Evolutionary conservation across 2,113 vertebrate species (phyloP), one percentile per base, ranked within the genome.

Genomic region (Emydura subglobosa): DNA sequence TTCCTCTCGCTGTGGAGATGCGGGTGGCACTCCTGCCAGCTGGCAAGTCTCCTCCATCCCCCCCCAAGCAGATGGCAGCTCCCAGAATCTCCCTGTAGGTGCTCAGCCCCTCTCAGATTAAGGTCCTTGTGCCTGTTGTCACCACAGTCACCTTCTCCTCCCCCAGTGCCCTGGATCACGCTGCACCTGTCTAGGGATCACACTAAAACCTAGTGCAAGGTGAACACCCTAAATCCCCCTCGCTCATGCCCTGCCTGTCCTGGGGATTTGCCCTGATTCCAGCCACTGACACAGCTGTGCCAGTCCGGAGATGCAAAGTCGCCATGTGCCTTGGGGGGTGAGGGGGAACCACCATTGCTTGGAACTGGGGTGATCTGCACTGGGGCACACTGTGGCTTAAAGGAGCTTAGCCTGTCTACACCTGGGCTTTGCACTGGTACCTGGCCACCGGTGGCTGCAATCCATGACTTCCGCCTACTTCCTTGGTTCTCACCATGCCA

Each of bases 401-500:
- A 42, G 68, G n/a, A 74, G 59, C 68, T 39, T 39, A 24, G n/a
- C 39, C 27, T 68, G 55, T 50, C 55, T 83, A 57, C 29, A 57
- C 34, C n/a, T 10, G 50, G 49, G 83, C 27, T 42, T 1, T 0
- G n/a, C 17, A n/a, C 42, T 0, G 0, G 31, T 9, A 16, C 7
- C 55, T 10, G 59, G 34, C 24, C 0, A 50, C 80, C 31, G 3
- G 44, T 25, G 22, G 2, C 4, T 2, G 17, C 25, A 6, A 79
- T 44, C n/a, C 76, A 25, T 29, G 34, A 27, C 5, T 2, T 0
- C 25, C n/a, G 5, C 82, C 1, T 0, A 22, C 47, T 16, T 16
- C 4, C 49, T 12, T 2, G 39, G 57, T 34, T 55, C 72, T 50
- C 9, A 12, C 79, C 0, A 25, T 78, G 74, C 24, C 9, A 22